Evolutionary conservation across 2,888 invertebrate species (phyloP).

Genomic region (Cerastoderma edule): DNA sequence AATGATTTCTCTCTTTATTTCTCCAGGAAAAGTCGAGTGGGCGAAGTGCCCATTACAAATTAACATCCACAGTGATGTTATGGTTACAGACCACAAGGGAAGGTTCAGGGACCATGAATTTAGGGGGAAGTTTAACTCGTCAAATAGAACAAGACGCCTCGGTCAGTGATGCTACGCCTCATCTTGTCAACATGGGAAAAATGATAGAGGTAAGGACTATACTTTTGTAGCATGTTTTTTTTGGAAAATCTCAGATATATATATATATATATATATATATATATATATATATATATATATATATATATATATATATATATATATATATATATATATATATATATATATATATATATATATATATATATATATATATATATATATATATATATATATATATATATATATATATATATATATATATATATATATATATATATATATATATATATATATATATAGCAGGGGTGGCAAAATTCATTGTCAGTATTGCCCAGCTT

Average conservation of each 20-base stretch:
- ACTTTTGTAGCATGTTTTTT: not conserved
- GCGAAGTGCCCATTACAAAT: conserved; percentile 96
- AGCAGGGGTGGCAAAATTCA: too few relatives aligned
- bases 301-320: too few relatives aligned
- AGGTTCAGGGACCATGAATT: conserved; percentile 99
- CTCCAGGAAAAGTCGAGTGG: conserved; percentile 94
- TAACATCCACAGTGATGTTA: conserved; percentile 99
- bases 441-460: too few relatives aligned
- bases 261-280: not conserved
- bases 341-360: too few relatives aligned
- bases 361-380: too few relatives aligned
- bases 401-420: too few relatives aligned
- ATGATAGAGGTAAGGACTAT: conserved; percentile 92
- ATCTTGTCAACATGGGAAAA: conserved; percentile 98
- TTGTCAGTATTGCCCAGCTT: too few relatives aligned
- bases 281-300: not conserved
- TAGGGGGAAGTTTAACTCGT: conserved; percentile 98
- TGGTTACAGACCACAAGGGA: conserved; percentile 98
- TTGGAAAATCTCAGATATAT: too few relatives aligned
- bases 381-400: too few relatives aligned
- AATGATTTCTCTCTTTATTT: too few relatives aligned
- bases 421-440: too few relatives aligned
- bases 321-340: too few relatives aligned
- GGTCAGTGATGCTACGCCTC: conserved; percentile 96
- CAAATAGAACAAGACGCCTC: conserved; percentile 97